Evolutionary conservation across 2,888 invertebrate genomes (phyloP), one percentile per base, ranked within the genome.

Genomic region (Melanophora roralis): DNA sequence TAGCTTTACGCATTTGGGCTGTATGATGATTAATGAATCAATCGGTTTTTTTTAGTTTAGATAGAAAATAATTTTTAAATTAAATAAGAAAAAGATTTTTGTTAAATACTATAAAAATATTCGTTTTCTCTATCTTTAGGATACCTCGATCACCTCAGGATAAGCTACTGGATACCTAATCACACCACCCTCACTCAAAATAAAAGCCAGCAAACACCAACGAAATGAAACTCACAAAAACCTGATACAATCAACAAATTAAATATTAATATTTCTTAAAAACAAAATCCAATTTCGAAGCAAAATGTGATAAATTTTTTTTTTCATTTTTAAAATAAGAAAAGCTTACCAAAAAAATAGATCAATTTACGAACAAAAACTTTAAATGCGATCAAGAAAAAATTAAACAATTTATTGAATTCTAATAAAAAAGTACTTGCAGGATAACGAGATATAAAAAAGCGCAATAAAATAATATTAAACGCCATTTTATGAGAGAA

Each of bases 151-250:
- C 40, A 16, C 16, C 51, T 32, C 69, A 69, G 69, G 68, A 60
- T 21, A 19, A 45, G 40, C 53, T 64, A 79, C 62, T 57, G 72
- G 67, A 67, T 72, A 55, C 72, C 62, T 67, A 16, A 53, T 1
- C 34, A 43, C 14, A 45, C 2, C 27, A n/a, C n/a, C 16, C 2
- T 34, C 23, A 47, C 12, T 45, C 27, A 45, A 47, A 32, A 27
- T 47, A 11, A 36, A 23, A 27, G 34, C 34, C 3, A 75, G 45
- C 47, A 23, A 36, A 21, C 49, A 47, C 43, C 68, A 57, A 59
- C 64, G 80, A 76, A 51, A 80, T 80, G 80, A 76, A 80, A 76
- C 80, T 80, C 80, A 80, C 68, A 49, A 1, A 71, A 71, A 71
- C 14, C 67, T 68, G 21, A 38, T 34, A 65, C 45, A 62, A 53